Percentiles rank a stretch among this genome's conserved stretches.
phyloP scores from a whole-genome alignment of 2,797 vertebrate species.

The Cynopterus sphinx region DNA sequence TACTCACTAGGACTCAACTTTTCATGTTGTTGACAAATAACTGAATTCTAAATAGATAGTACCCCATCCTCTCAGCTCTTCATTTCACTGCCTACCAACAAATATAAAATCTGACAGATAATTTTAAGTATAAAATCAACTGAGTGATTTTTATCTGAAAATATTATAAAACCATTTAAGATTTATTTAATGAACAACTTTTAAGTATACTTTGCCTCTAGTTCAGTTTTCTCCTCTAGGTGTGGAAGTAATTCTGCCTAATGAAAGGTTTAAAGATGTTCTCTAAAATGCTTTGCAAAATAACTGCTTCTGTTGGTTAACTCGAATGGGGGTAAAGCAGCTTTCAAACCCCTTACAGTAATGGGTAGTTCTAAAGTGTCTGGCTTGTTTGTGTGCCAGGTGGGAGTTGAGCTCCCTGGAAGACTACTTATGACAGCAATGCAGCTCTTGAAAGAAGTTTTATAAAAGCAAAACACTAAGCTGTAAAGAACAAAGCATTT shows the following conservation, averaged over 20 bases:
- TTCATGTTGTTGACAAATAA: neutral
- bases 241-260: neutral
- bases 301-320: neutral
- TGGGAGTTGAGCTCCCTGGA: constrained; percentile 5
- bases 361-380: constrained; percentile 37
- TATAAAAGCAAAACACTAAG: neutral
- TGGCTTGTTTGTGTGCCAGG: constrained; percentile 28
- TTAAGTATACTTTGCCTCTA: neutral
- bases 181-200: neutral
- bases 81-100: neutral
- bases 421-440: neutral
- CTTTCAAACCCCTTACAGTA: constrained; percentile 24
- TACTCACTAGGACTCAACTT: neutral
- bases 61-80: neutral
- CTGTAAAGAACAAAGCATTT: constrained; percentile 16
- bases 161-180: neutral
- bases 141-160: constrained; percentile 20
- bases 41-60: neutral
- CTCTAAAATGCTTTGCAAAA: neutral
- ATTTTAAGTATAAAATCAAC: constrained; percentile 14
- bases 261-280: constrained; percentile 35
- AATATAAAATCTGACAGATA: neutral
- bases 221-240: neutral
- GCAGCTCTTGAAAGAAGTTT: constrained; percentile 29
- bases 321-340: neutral